These are phyloP conservation scores for Cladopsammia gracilis DNA, from an alignment of 64 coral and sea anemone species.

Conservation along the genomic window DNA sequence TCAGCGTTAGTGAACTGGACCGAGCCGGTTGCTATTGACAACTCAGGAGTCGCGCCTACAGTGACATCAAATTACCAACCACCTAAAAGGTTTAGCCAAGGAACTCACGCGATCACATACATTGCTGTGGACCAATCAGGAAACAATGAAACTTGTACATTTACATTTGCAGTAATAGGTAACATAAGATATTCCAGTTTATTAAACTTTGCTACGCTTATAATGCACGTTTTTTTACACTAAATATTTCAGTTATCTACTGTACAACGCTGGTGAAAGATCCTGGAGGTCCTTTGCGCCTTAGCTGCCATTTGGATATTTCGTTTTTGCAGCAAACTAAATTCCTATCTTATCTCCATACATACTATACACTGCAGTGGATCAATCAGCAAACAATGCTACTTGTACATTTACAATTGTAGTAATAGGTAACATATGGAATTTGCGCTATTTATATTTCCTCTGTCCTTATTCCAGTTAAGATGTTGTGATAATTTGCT, in stretches of 20 bases:
- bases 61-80: not conserved
- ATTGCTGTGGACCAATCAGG: slow-evolving; percentile 37
- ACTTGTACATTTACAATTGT: slow-evolving; percentile 27
- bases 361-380: slow-evolving; percentile 47
- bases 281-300: not conserved
- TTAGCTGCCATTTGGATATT: too few species aligned
- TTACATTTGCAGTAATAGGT: slow-evolving; percentile 29
- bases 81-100: slow-evolving; percentile 19
- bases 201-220: too few species aligned
- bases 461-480: too few species aligned
- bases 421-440: not conserved
- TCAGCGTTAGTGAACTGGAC: slow-evolving; percentile 28
- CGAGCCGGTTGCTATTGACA: slow-evolving; percentile 46
- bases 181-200: not conserved
- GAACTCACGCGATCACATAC: slow-evolving; percentile 26
- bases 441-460: too few species aligned
- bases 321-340: too few species aligned
- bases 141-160: slow-evolving; percentile 37
- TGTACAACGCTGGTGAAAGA: not conserved
- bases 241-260: slow-evolving; percentile 3
- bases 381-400: slow-evolving; percentile 30
- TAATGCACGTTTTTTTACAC: too few species aligned
- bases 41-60: not conserved
- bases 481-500: too few species aligned
- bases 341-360: not conserved